Conservation (phyloP, 2,888 invertebrate genomes). For the Ditula angustiorana region DNA sequence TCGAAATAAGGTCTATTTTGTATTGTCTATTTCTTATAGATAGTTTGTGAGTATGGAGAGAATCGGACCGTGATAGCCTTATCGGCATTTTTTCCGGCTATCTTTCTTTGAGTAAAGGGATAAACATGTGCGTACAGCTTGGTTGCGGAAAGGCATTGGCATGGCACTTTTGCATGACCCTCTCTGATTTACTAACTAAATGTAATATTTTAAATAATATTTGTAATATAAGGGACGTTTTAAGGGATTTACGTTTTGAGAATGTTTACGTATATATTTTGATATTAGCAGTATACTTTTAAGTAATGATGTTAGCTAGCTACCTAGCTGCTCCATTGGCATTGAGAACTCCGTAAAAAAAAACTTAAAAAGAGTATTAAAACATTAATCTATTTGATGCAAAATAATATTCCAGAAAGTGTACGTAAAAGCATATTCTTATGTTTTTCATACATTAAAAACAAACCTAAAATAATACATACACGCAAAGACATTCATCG, state of each 20-base stretch:
- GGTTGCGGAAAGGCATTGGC: slow-evolving; percentile 40
- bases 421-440: too few relatives aligned
- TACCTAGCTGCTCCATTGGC: too few relatives aligned
- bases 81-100: slow-evolving; percentile 72
- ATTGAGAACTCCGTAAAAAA: too few relatives aligned
- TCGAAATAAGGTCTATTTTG: slow-evolving; percentile 51
- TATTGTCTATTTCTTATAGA: slow-evolving; percentile 35
- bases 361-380: too few relatives aligned
- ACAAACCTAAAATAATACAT: not conserved
- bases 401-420: too few relatives aligned
- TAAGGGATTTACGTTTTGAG: too few relatives aligned
- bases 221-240: not conserved
- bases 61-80: slow-evolving; percentile 71
- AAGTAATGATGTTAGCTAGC: too few relatives aligned
- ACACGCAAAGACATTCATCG: not conserved
- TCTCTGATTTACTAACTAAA: not conserved
- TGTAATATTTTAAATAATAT: not conserved
- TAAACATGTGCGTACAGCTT: slow-evolving; percentile 64
- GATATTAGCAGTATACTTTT: too few relatives aligned
- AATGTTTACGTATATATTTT: too few relatives aligned
- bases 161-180: not conserved
- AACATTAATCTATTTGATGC: too few relatives aligned
- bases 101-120: slow-evolving; percentile 70
- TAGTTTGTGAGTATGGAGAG: slow-evolving; percentile 49
- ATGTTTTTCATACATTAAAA: not conserved